Base-by-base conservation (phyloP, 2,888 invertebrate genomes). In the Lathronympha strigana region DNA sequence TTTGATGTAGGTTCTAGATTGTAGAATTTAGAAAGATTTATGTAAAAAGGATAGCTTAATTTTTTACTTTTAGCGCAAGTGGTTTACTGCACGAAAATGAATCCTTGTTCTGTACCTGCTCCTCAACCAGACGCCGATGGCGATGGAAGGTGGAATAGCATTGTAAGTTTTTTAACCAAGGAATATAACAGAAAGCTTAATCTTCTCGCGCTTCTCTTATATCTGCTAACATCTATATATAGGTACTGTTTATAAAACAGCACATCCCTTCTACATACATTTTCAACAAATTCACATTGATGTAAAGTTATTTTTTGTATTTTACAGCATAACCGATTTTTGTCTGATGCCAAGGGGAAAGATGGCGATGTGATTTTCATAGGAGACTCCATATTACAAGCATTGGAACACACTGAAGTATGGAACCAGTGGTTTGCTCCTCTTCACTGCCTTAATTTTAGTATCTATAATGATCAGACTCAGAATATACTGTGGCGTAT, bases 401-500 rank as follows among this genome's bases (percentile, higher is more conserved):
- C 96, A 53, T 87, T 98, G 75, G 95, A 95, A 78, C 95, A 96
- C 75, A 96, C 96, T 17, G 96, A 96, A 88, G 94, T 97, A 54
- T 98, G 98, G 98, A 95, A 96, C 81, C 95, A 96, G 76, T 94
- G 96, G 91, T 98, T 98, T 93, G 97, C 96, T 64, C 98, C 98
- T 1, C 93, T 98, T 82, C 98, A 98, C 86, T 96, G 97, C 82
- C 94, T 98, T 73, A 98, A 98, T 87, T 97, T 97, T 89, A 97
- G 98, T 75, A 96, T 98, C 78, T 95, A 97, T 73, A 96, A 95
- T 70, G 98, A 98, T 87, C 94, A 95, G 81, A 96, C 97, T 38
- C 96, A 98, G 83, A 95, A 98, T 93, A 95, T 98, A 13, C 90
- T 98, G 40, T 98, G 98, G 98, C 93, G 98, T 75, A 94, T 98